A percentile compares a stretch with the other conserved stretches of the same genome.
Conservation (phyloP, 2,113 vertebrate species). For the Callithrix jacchus region DNA sequence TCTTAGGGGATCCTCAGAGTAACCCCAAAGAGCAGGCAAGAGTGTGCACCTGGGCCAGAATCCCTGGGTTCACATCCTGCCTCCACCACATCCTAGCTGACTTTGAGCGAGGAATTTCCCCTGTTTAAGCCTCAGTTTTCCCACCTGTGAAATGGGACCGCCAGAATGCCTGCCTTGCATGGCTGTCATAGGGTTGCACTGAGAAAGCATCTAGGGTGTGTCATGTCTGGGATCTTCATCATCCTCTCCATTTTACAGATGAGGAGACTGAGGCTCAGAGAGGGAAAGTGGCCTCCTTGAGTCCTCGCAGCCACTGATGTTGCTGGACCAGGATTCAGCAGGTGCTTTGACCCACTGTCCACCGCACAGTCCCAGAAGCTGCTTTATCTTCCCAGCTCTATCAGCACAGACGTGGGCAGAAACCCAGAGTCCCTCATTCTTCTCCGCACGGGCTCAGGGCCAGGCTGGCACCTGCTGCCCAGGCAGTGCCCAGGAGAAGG, state of each 20-base stretch:
- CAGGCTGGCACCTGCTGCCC: background rate
- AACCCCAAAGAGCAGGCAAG: background rate
- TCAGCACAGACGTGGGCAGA: rapidly evolving
- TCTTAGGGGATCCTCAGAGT: background rate
- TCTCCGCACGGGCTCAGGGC: background rate
- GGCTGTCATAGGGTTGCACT: background rate
- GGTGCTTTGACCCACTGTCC: no score
- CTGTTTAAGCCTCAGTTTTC: background rate
- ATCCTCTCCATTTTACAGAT: background rate
- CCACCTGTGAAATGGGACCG: background rate
- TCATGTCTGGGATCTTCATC: background rate
- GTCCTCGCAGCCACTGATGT: background rate
- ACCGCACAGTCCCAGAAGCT: rapidly evolving
- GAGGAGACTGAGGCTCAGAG: background rate
- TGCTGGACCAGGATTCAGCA: background rate
- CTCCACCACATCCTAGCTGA: background rate
- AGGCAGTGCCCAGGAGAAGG: background rate
- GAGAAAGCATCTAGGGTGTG: background rate
- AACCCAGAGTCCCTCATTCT: background rate
- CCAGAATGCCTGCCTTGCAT: no score
- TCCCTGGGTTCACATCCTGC: background rate
- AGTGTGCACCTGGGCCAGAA: background rate
- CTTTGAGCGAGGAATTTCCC: background rate
- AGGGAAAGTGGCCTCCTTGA: background rate
- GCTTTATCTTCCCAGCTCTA: background rate